Conservation (phyloP, 2,888 invertebrate genomes). For the Scrobipalpa atriplicella region DNA sequence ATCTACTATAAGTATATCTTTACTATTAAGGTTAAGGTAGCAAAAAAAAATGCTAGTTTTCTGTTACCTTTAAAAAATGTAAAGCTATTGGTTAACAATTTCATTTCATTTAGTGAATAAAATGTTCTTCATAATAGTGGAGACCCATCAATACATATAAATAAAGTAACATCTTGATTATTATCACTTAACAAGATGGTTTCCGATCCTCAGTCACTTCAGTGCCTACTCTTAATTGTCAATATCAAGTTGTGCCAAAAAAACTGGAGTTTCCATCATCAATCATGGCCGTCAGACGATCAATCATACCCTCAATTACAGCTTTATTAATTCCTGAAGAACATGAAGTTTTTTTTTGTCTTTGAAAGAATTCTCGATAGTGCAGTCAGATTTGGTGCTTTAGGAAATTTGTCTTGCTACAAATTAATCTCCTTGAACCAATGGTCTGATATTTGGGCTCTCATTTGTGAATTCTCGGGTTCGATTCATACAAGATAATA, state of each 20-base stretch:
- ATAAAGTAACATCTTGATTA: not conserved
- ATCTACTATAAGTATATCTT: too few relatives aligned
- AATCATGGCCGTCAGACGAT: constrained; percentile 3
- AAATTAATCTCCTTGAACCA: too few relatives aligned
- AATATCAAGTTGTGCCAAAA: constrained; percentile 1
- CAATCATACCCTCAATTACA: constrained; percentile 22
- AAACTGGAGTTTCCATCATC: constrained; percentile 9
- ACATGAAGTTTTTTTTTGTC: not conserved
- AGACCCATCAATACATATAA: too few relatives aligned
- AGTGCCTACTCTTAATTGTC: not conserved
- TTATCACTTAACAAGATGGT: not conserved
- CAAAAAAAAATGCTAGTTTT: too few relatives aligned
- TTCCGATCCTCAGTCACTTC: not conserved
- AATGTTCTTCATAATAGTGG: too few relatives aligned
- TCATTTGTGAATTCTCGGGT: too few relatives aligned
- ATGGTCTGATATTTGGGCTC: too few relatives aligned
- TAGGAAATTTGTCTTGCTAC: not conserved
- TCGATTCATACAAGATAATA: too few relatives aligned
- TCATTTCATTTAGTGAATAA: too few relatives aligned
- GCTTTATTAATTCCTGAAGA: constrained; percentile 20
- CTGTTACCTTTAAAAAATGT: too few relatives aligned
- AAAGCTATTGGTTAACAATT: too few relatives aligned
- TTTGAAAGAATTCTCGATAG: not conserved
- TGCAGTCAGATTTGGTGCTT: not conserved
- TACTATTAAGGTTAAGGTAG: too few relatives aligned